Conservation (phyloP, 2,797 vertebrate genomes). For the Lemur catta region DNA sequence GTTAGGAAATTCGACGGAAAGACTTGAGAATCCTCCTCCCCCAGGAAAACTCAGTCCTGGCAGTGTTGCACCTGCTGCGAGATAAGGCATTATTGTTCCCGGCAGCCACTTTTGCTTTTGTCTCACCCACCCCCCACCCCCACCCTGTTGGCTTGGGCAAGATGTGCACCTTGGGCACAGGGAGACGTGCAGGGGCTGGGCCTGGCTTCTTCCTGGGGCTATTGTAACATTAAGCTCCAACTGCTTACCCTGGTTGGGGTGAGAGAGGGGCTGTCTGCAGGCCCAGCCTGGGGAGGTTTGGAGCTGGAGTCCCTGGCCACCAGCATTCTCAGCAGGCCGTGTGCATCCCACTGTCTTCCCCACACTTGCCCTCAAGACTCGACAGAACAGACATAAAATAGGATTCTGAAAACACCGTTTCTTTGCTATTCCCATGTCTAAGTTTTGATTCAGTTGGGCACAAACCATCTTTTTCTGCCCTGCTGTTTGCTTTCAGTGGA, state of each 20-base stretch:
- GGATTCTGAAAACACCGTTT: neutral
- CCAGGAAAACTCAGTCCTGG: neutral
- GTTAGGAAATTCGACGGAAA: neutral
- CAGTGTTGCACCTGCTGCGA: accelerated
- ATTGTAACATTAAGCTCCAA: neutral
- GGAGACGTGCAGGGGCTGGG: neutral
- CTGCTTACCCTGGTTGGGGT: no score
- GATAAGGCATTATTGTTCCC: accelerated
- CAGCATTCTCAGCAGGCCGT: neutral
- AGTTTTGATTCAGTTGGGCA: neutral
- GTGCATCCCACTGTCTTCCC: neutral
- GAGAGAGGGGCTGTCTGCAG: neutral
- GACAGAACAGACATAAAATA: neutral
- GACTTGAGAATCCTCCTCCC: neutral
- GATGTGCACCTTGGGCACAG: neutral
- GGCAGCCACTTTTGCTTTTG: neutral
- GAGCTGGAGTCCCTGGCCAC: neutral
- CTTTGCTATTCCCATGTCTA: neutral
- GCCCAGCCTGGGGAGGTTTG: neutral
- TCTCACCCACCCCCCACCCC: neutral
- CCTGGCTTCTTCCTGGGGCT: neutral
- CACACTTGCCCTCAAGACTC: neutral
- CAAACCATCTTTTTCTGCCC: neutral
- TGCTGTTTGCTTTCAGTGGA: neutral
- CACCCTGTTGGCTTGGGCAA: neutral